Evolutionary conservation across 2,888 invertebrate genomes (phyloP).

Genomic region (Catocala fraxini): DNA sequence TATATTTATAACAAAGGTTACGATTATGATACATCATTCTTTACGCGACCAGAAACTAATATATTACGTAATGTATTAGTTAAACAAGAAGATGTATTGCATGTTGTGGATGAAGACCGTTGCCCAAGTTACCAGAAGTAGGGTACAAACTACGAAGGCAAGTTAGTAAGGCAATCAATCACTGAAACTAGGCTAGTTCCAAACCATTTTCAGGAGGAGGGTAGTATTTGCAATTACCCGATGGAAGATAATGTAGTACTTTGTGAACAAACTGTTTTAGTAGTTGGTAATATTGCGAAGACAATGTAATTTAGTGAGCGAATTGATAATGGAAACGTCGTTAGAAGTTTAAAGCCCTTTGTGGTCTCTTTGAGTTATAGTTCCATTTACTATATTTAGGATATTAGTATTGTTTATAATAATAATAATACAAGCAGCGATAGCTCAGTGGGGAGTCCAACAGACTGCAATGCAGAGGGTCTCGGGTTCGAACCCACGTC

Average conservation of each 20-base stretch:
- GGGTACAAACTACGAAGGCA: slow-evolving; percentile 26
- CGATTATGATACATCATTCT: too few species aligned
- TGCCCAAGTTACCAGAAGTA: slow-evolving; percentile 30
- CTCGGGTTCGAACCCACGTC: too few species aligned
- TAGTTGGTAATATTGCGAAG: slow-evolving; percentile 1
- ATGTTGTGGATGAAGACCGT: slow-evolving; percentile 12
- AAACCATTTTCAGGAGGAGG: slow-evolving; percentile 15
- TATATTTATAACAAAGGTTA: too few species aligned
- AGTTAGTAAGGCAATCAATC: slow-evolving; percentile 42
- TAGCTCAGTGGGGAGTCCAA: too few species aligned
- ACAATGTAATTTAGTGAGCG: neutral
- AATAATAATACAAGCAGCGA: too few species aligned
- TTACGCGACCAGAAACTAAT: too few species aligned
- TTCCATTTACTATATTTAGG: too few species aligned
- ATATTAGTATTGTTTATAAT: too few species aligned
- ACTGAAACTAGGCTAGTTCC: slow-evolving; percentile 27
- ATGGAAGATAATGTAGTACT: slow-evolving; percentile 4
- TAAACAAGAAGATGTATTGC: neutral
- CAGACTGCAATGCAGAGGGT: too few species aligned
- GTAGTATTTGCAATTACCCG: slow-evolving; percentile 14
- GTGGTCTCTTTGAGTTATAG: too few species aligned
- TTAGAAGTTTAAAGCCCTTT: too few species aligned
- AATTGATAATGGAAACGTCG: neutral
- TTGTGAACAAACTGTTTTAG: neutral
- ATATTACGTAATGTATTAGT: too few species aligned